Percentiles rank a stretch among this genome's conserved stretches.
Evolutionary conservation across 2,797 vertebrate genomes (phyloP).

Genomic region (Sibirionetta formosa): DNA sequence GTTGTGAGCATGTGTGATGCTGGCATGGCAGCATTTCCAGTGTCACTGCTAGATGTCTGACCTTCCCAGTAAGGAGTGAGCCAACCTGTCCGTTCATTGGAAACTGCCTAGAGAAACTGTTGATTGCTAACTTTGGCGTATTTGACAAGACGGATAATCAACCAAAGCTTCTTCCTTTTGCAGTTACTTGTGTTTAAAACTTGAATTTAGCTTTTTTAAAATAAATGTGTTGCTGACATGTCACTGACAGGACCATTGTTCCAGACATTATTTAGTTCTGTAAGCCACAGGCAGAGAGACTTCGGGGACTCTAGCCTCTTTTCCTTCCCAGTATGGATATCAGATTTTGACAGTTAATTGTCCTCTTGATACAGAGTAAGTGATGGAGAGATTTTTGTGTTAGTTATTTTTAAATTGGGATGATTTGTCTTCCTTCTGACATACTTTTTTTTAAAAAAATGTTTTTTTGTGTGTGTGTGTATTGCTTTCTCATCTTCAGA

Average conservation of each 20-base stretch:
- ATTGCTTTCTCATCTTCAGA: conserved; percentile 3
- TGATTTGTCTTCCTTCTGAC: background rate
- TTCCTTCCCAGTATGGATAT: conserved; percentile 22
- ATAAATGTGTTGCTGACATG: conserved; percentile 53
- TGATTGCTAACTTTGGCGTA: conserved; percentile 55
- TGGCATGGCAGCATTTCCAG: conserved; percentile 58
- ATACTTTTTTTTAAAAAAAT: background rate
- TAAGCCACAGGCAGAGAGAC: conserved; percentile 24
- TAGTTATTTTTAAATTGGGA: background rate
- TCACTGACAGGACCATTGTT: conserved; percentile 43
- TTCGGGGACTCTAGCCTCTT: conserved; percentile 27
- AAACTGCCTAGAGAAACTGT: conserved; percentile 54
- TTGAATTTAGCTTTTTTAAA: conserved; percentile 64
- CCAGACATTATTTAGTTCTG: conserved; percentile 39
- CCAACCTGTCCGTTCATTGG: conserved; percentile 60
- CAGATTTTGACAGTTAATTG: conserved; percentile 43
- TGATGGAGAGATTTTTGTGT: background rate
- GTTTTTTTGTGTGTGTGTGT: background rate
- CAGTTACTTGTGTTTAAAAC: conserved; percentile 67
- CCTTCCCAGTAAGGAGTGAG: conserved; percentile 59
- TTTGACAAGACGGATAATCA: conserved; percentile 65
- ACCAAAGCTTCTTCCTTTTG: conserved; percentile 66
- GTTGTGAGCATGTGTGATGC: conserved; percentile 67
- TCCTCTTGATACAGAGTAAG: conserved; percentile 44
- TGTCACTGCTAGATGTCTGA: conserved; percentile 64